These are phyloP conservation scores for Coturnix japonica DNA, from an alignment of 2,113 vertebrate genomes.

Conservation along the genomic window DNA sequence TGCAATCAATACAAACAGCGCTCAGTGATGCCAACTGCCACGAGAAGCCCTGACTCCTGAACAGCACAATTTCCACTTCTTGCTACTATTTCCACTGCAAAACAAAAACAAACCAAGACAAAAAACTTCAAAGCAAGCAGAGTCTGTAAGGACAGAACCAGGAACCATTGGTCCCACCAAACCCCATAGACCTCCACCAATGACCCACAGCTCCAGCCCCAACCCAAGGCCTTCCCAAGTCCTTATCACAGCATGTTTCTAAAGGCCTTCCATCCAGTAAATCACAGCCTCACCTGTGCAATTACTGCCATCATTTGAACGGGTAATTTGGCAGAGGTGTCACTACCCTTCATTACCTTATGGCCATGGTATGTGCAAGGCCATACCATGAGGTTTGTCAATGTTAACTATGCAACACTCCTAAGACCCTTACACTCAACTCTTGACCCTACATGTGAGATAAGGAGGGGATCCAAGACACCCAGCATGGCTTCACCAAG, in stretches of 20 bases:
- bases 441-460: too few species aligned
- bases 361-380: neutral
- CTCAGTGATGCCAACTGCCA: neutral
- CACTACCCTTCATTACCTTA: slow-evolving; percentile 26
- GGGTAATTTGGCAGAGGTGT: slow-evolving; percentile 18
- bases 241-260: neutral
- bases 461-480: too few species aligned
- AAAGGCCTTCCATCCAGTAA: neutral
- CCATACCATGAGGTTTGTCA: neutral
- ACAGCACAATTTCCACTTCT: fast-evolving
- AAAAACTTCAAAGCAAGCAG: neutral
- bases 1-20: slow-evolving; percentile 53
- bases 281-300: neutral
- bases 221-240: neutral
- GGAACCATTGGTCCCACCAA: neutral
- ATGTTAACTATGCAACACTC: neutral
- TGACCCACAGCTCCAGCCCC: fast-evolving
- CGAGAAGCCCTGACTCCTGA: neutral
- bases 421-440: neutral
- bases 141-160: neutral
- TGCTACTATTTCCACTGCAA: neutral
- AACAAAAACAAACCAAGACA: neutral
- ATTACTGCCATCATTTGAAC: neutral
- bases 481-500: too few species aligned
- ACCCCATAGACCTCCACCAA: neutral